Conservation (phyloP, 2,113 vertebrate species). For the Electrona antarctica region DNA sequence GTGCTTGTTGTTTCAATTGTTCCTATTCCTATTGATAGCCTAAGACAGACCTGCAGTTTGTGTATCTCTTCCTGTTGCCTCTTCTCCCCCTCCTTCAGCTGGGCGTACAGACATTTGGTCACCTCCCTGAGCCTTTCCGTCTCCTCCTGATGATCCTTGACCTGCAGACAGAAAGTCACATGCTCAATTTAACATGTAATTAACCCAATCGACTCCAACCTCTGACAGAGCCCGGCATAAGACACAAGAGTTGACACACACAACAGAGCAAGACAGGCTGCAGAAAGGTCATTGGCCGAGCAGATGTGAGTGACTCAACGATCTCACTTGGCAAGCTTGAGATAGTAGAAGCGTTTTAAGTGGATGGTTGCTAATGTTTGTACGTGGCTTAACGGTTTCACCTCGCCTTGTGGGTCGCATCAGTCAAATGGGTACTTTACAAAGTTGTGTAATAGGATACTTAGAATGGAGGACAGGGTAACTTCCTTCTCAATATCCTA, state of each 20-base stretch:
- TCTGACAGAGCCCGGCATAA: no score
- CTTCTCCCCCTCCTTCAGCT: conserved; percentile 83
- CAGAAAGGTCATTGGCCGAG: background rate
- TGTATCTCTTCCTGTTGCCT: conserved; percentile 81
- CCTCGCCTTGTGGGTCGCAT: background rate
- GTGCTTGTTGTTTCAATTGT: no score
- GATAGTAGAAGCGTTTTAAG: conserved; percentile 13
- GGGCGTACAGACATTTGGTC: conserved; percentile 72
- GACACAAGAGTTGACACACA: no score
- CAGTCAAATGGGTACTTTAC: background rate
- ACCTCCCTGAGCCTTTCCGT: conserved; percentile 75
- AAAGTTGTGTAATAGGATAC: conserved; percentile 14
- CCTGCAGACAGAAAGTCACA: conserved; percentile 49
- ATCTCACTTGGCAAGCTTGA: background rate
- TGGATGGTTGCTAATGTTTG: conserved; percentile 2
- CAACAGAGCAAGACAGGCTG: background rate
- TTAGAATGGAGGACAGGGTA: conserved; percentile 26
- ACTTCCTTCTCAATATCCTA: conserved; percentile 19
- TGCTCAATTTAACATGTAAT: conserved; percentile 30
- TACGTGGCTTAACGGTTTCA: background rate
- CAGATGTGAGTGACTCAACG: conserved; percentile 5
- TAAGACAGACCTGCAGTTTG: conserved; percentile 80
- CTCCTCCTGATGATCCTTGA: conserved; percentile 70
- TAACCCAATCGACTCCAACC: no score
- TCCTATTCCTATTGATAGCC: conserved; percentile 25